A percentile compares a stretch with the other conserved stretches of the same genome.
These are phyloP conservation scores for Luidia sarsii DNA, from an alignment of 53 echinoderm and acorn worm species.

Conservation along the genomic window DNA sequence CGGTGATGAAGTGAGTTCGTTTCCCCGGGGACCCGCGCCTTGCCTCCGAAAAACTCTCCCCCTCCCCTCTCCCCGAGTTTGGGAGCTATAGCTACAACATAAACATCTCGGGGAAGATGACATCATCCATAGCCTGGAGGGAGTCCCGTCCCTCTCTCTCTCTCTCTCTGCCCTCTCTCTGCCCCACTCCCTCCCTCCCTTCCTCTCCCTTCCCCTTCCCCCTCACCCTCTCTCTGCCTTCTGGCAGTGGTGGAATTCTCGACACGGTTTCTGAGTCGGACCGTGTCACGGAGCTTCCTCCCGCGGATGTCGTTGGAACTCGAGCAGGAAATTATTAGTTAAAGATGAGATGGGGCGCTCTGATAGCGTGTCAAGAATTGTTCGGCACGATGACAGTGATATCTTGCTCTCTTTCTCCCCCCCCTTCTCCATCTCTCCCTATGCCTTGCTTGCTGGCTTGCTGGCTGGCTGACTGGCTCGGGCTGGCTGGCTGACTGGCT, in stretches of 20 bases:
- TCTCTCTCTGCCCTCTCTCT: not conserved
- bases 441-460: no score
- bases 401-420: no score
- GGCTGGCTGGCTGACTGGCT: no score
- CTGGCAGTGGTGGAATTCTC: conserved; percentile 29
- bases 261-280: conserved; percentile 37
- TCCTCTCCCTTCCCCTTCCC: not conserved
- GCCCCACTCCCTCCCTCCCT: not conserved
- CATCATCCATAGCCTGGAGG: conserved; percentile 39
- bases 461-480: no score
- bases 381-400: conserved; percentile 28
- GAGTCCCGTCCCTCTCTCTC: conserved; percentile 3
- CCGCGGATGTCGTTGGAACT: conserved; percentile 53
- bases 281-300: conserved; percentile 43
- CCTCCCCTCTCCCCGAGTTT: not conserved
- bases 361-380: conserved; percentile 44
- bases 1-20: conserved; percentile 40
- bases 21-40: not conserved
- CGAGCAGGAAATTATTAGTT: conserved; percentile 55
- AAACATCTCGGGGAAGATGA: conserved; percentile 51
- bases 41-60: not conserved
- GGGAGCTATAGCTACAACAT: not conserved
- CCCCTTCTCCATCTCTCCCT: no score
- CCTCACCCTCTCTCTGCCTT: not conserved
- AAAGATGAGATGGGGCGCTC: conserved; percentile 28